Evolutionary conservation across 2,113 vertebrate species (phyloP), one percentile per base, ranked within the genome.

Genomic region (Spea multiplicata): DNA sequence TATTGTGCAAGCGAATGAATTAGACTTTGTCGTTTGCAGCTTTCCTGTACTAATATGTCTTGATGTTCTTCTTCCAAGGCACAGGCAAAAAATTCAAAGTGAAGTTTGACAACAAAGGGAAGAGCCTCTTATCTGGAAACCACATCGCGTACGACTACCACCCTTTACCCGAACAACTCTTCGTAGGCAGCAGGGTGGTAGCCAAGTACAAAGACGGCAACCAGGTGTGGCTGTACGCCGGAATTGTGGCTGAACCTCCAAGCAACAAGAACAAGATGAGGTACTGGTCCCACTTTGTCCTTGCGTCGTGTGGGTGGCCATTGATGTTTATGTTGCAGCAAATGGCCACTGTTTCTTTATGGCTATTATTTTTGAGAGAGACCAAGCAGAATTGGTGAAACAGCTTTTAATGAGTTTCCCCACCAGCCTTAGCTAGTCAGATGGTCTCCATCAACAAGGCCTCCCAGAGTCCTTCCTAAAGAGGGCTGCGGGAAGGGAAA

Each of bases 141-240:
- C 97, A 99, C 59, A 94, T 99, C 16, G 97, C 97, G 0, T 98
- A 98, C 0, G 95, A 98, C 78, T 94, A 95, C 48, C 96, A 99
- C 88, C 97, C 95, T 1, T 87, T 85, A 0, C 87, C 94, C 0
- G 97, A 99, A 83, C 91, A 90, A 30, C 86, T 97, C 61, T 94
- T 90, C 5, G 97, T 99, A 0, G 97, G 97, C 2, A 96, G 96
- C 75, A 92, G 97, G 5, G 97, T 99, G 0, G 97, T 99, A 7
- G 97, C 96, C 44, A 98, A 94, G 74, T 98, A 99, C 91, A 99
- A 98, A 85, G 97, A 99, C 3, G 95, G 95, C 16, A 97, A 93
- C 76, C 94, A 96, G 84, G 91, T 96, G 67, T 99, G 97, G 97
- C 95, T 99, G 5, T 99, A 98, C 0, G 97, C 97, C n/a, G 97